Evolutionary conservation across 2,888 invertebrate species (phyloP).

Genomic region (Napeogenes inachia): DNA sequence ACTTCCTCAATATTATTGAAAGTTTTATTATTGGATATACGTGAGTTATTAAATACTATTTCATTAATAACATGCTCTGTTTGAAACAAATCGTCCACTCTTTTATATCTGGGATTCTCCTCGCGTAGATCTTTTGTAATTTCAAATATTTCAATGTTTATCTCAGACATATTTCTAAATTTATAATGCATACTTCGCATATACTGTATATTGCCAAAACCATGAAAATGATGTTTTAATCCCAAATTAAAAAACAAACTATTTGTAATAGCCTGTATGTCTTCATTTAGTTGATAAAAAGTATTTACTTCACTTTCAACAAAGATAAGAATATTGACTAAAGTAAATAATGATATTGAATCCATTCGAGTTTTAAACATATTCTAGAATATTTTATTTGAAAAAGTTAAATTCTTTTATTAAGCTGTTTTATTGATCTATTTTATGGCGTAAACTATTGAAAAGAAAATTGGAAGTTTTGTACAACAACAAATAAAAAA

Average conservation of each 20-base stretch:
- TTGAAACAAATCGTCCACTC: background rate
- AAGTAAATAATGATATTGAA: background rate
- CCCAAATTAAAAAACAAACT: constrained; percentile 39
- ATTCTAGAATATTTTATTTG: too few relatives aligned
- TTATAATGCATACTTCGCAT: constrained; percentile 39
- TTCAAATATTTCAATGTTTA: constrained; percentile 34
- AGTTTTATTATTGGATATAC: background rate
- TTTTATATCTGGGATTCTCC: background rate
- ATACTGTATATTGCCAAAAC: constrained; percentile 29
- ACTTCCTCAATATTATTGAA: too few relatives aligned
- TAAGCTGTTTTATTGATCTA: too few relatives aligned
- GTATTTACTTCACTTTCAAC: constrained; percentile 24
- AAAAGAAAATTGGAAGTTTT: too few relatives aligned
- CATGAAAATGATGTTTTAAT: constrained; percentile 31
- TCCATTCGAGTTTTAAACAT: too few relatives aligned
- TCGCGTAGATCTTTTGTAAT: constrained; percentile 29
- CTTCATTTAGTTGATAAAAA: constrained; percentile 33
- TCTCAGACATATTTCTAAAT: constrained; percentile 34
- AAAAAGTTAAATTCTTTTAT: too few relatives aligned
- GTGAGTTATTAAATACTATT: background rate
- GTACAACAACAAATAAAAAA: too few relatives aligned
- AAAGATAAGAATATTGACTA: background rate
- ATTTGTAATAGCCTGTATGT: constrained; percentile 37
- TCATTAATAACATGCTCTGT: background rate
- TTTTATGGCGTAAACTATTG: too few relatives aligned